A percentile compares a stretch with the other conserved stretches of the same genome.
phyloP scores from a whole-genome alignment of 2,888 invertebrate genomes.

The Philaethria dido region DNA sequence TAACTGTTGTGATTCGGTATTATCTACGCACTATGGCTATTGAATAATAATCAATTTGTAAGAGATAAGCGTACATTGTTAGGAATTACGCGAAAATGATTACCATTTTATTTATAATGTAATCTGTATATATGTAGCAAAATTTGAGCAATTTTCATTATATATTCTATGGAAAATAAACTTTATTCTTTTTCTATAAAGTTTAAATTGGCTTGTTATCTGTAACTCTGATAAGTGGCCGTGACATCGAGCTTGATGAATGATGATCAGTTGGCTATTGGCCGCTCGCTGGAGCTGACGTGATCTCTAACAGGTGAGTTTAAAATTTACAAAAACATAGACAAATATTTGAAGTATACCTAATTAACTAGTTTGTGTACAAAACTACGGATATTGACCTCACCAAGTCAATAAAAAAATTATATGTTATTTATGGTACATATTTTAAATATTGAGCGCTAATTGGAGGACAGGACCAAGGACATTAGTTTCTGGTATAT shows the following conservation, averaged over 20 bases:
- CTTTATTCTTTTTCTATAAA: background rate
- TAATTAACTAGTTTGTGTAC: background rate
- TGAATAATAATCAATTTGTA: background rate
- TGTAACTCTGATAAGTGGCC: conserved; percentile 18
- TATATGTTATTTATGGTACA: too few relatives aligned
- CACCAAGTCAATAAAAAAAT: too few relatives aligned
- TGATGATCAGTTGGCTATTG: conserved; percentile 25
- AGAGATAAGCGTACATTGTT: conserved; percentile 6
- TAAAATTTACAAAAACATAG: background rate
- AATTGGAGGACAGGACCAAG: too few relatives aligned
- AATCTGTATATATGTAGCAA: background rate
- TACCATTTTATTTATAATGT: background rate
- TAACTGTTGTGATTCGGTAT: conserved; percentile 11
- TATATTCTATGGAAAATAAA: conserved; percentile 2
- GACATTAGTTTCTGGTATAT: too few relatives aligned
- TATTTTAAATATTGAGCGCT: too few relatives aligned
- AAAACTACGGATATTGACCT: background rate
- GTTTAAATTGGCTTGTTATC: conserved; percentile 21
- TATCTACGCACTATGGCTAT: conserved; percentile 1
- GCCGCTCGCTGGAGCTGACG: background rate
- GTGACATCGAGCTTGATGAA: conserved; percentile 27
- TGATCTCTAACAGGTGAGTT: conserved; percentile 14
- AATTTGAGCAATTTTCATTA: background rate
- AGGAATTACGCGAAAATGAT: background rate
- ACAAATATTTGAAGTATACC: background rate